Percentiles rank a stretch among this genome's conserved stretches.
phyloP scores from a whole-genome alignment of 2,797 vertebrate genomes.

The Pelobates cultripes region DNA sequence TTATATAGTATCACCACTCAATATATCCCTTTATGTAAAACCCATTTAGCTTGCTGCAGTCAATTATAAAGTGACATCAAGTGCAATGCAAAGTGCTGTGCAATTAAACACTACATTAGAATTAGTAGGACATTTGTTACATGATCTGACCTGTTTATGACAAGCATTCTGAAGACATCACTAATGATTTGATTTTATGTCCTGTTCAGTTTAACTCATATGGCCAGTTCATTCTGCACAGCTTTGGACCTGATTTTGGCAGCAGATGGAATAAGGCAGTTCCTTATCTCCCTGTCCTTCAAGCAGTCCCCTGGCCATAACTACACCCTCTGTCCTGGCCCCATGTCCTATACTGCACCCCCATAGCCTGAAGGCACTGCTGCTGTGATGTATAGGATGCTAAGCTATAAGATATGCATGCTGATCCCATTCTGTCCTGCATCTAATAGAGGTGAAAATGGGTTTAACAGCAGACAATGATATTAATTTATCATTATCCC shows the following conservation, averaged over 20 bases:
- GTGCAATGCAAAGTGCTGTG: no score
- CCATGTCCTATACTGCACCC: conserved; percentile 58
- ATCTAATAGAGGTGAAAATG: conserved; percentile 82
- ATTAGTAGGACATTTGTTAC: no score
- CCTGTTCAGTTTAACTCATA: no score
- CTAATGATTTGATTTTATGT: no score
- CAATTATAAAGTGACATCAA: no score
- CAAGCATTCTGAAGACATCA: no score
- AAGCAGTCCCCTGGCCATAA: background rate
- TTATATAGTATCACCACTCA: no score
- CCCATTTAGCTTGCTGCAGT: no score
- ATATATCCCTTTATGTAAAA: no score
- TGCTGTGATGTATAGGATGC: conserved; percentile 80
- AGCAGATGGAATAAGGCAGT: background rate
- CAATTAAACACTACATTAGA: no score
- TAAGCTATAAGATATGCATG: conserved; percentile 82
- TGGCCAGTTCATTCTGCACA: no score
- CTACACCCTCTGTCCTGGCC: background rate
- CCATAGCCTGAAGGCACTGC: conserved; percentile 75
- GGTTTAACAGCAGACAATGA: conserved; percentile 75
- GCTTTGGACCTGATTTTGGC: background rate
- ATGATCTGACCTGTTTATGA: no score
- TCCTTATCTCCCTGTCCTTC: background rate
- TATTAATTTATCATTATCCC: conserved; percentile 78
- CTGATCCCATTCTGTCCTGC: conserved; percentile 76